Base-by-base conservation (phyloP, 2,888 invertebrate genomes). In the Aricia artaxerxes region DNA sequence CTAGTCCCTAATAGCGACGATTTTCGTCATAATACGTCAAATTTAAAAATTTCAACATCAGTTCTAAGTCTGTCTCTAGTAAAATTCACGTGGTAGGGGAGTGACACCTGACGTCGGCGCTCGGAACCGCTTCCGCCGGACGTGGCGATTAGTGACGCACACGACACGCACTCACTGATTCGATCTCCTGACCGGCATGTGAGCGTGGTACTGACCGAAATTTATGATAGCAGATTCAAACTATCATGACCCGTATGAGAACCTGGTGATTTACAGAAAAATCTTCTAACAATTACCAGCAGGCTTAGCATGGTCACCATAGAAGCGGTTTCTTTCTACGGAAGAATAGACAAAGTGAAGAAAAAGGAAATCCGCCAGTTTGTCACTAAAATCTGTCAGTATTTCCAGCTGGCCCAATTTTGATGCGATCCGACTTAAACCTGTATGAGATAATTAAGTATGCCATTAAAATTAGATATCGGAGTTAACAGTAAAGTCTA, bases 41-140 rank as follows among this genome's bases (percentile, higher is more conserved):
- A 24, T 24, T 24, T 24, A 24, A 24, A 24, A 0, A 24, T 24
- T 24, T 24, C 24, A 24, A 24, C 24, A 24, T 24, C 24, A 24
- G 24, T 24, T 24, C 24, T 24, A 24, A 24, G 24, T 69, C 35
- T 11, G 9, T 4, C 69, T 35, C 35, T 38, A 38, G 38, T 35
- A 13, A 6, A 35, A 69, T 38, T 69, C 80, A 81, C 61, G 79
- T 90, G 92, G 92, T 92, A 93, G 91, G 92, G 91, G 91, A 86
- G 83, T 86, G 81, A 77, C 79, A 79, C 69, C 83, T 88, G 90
- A 91, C 94, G 94, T 92, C 93, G 92, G 93, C 93, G 16, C 92
- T 89, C 91, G 92, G 92, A 92, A 92, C 93, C 93, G 89, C 94
- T 94, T 94, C 94, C 94, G 93, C 87, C 93, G 94, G 94, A 94